Evolutionary conservation across 2,888 invertebrate genomes (phyloP), one percentile per base, ranked within the genome.

Genomic region (Lagria hirta): DNA sequence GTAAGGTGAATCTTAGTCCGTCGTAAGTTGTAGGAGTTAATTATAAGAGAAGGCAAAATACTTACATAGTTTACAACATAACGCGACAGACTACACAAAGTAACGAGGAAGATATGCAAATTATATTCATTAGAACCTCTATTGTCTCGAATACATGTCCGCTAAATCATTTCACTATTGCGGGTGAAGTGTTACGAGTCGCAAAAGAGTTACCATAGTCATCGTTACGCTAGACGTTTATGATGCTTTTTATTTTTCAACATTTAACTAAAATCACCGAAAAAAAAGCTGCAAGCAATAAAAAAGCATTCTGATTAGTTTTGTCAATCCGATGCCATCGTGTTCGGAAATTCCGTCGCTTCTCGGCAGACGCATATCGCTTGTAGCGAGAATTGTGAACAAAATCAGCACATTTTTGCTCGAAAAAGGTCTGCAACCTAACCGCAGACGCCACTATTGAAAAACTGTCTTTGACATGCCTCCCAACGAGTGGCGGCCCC

Each of bases 81-180:
- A 62, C 62, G 59, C 61, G 61, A 61, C 57, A 59, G 57, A 52
- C 51, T 55, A 58, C 62, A 64, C 62, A 62, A 64, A 67, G 63
- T 68, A 69, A 69, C 64, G 66, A 64, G 63, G 60, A 65, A 68
- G 66, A 66, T 67, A 69, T 69, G 68, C 66, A 67, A 68, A 69
- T 69, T 55, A 61, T 58, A 57, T 64, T 65, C 66, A 66, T 68
- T 65, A 65, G 60, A 61, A 60, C 58, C 61, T 58, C 62, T 61
- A 64, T 61, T 66, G 65, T 63, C 64, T 68, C 61, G 60, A 61
- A 59, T 66, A 58, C 61, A 63, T 62, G 62, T 62, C 63, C 62
- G 60, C 43, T 54, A 57, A 57, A 57, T 51, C 54, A 55, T 62
- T 57, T 57, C 48, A 28, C 22, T 36, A 27, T 30, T 42, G 47